Base-by-base conservation (phyloP, 2,888 invertebrate genomes). In the Aromia moschata region DNA sequence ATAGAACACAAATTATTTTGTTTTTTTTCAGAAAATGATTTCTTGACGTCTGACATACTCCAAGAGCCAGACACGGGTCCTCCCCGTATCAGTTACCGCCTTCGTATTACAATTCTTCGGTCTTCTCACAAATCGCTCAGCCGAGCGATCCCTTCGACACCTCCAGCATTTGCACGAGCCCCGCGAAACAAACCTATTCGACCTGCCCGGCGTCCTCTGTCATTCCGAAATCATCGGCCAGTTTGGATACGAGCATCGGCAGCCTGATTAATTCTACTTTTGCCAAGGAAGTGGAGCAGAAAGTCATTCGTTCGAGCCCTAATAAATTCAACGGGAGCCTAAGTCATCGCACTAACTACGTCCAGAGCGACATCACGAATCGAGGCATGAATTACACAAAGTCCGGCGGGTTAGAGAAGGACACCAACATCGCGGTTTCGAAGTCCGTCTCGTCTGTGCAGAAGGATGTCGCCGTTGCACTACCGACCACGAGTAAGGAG, bases 71-170 rank as follows among this genome's bases (percentile, higher is more conserved):
- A 67, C 40, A 60, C 53, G 7, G 73, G 62, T 0, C 84, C 82
- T 40, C 84, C 83, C 84, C 85, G 0, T 85, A 85, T 73, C 82
- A 83, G 67, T 81, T 81, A 73, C 85, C 85, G 25, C 84, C 85
- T 30, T 82, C 84, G 1, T 86, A 86, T 68, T 83, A 82, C 49
- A 85, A 85, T 67, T 82, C 83, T 1, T 73, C 82, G 33, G 78
- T 78, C 63, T 65, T 67, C 33, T 41, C 62, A 41, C 12, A 54
- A 11, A 60, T 59, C 4, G 58, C 64, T 51, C 40, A 53, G 3
- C 72, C 68, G n/a, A 79, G 80, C 5, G 89, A 90, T 81, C 90
- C 90, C 0, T 90, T 90, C 67, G 90, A 90, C 69, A 90, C 90
- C 0, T 87, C 86, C 1, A 64, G 67, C 18, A 38, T 75, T 31